Evolutionary conservation across 2,888 invertebrate genomes (phyloP).

Genomic region (Tyria jacobaeae): DNA sequence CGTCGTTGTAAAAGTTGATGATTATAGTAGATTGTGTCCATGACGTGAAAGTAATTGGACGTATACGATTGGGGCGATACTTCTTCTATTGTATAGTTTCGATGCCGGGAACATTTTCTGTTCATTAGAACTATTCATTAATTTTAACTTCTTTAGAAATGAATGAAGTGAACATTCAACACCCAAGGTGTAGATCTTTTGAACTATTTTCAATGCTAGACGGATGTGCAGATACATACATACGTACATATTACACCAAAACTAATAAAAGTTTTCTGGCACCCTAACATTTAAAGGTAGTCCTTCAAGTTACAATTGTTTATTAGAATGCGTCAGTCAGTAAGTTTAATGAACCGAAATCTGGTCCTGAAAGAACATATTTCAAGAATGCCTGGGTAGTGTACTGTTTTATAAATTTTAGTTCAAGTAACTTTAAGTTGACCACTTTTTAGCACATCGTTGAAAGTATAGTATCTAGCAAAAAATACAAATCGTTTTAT

Average conservation of each 20-base stretch:
- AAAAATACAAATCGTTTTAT: too few relatives aligned
- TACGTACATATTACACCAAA: too few relatives aligned
- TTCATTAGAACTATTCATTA: too few relatives aligned
- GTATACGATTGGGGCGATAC: not conserved
- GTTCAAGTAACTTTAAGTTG: not conserved
- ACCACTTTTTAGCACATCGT: too few relatives aligned
- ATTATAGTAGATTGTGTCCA: constrained; percentile 1
- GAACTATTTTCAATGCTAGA: not conserved
- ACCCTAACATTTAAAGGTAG: too few relatives aligned
- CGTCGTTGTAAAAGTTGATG: constrained; percentile 29
- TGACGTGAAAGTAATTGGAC: constrained; percentile 9
- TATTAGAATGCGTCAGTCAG: too few relatives aligned
- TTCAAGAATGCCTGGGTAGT: not conserved
- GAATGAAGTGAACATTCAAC: too few relatives aligned
- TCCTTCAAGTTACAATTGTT: too few relatives aligned
- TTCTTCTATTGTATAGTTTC: not conserved
- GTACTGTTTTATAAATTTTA: not conserved
- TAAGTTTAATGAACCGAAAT: constrained; percentile 20
- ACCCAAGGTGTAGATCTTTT: too few relatives aligned
- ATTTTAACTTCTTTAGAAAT: not conserved
- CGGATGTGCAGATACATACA: too few relatives aligned
- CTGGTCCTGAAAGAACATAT: constrained; percentile 24
- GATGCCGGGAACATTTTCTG: not conserved
- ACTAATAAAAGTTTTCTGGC: too few relatives aligned
- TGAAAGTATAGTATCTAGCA: not conserved